These are phyloP conservation scores for Aphelinus certus DNA, from an alignment of 1,140 invertebrate genomes.

Conservation along the genomic window DNA sequence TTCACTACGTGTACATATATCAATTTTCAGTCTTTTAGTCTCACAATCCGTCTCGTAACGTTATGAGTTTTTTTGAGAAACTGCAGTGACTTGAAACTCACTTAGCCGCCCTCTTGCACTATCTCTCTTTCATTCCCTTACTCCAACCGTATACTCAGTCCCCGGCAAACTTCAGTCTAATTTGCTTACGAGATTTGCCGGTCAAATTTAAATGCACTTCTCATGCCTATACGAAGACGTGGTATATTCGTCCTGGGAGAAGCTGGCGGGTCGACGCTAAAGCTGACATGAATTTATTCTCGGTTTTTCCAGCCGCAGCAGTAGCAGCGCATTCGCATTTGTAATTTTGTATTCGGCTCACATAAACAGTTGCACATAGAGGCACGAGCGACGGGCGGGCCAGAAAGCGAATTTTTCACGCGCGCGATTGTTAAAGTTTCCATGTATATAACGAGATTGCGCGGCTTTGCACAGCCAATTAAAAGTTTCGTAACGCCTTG, in stretches of 20 bases:
- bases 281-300: constrained; percentile 14
- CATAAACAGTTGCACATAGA: neutral
- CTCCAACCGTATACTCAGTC: neutral
- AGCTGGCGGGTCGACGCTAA: neutral
- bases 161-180: constrained; percentile 28
- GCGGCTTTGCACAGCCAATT: constrained; percentile 17
- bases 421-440: neutral
- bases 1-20: too few relatives aligned
- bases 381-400: neutral
- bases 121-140: constrained; percentile 25
- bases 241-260: neutral
- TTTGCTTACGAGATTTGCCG: constrained; percentile 33
- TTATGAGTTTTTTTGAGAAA: neutral
- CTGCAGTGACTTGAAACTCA: constrained; percentile 1
- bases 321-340: neutral
- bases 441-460: neutral
- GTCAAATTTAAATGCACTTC: constrained; percentile 30
- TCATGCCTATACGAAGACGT: too few relatives aligned
- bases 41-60: too few relatives aligned
- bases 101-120: neutral
- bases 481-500: constrained; percentile 25
- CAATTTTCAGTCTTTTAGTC: too few relatives aligned
- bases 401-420: neutral
- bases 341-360: neutral
- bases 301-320: neutral